Evolutionary conservation across 2,888 invertebrate species (phyloP), one percentile per base, ranked within the genome.

Genomic region (Cephalotes varians): DNA sequence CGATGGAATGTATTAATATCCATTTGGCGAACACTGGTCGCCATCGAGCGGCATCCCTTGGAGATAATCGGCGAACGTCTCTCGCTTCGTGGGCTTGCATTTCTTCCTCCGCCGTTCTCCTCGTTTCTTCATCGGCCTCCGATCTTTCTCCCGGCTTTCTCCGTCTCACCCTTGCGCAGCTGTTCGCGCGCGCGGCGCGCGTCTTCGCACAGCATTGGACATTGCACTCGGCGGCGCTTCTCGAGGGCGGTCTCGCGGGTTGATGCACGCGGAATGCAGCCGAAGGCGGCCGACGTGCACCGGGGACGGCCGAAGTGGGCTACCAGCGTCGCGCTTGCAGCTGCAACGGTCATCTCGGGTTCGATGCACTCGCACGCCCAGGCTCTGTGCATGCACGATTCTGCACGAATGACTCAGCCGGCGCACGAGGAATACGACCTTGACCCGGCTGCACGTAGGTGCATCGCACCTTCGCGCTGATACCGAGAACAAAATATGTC

Each of bases 301-400:
- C 92, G 92, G 85, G 88, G 82, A 71, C 67, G 85, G 81, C 85
- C 87, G 86, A 81, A 83, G 80, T 62, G 76, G 56, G 74, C 76
- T 74, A 82, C 84, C 80, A 80, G 62, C 74, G 65, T 49, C 83
- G 76, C 71, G 83, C 71, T 88, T 84, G 92, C 92, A 92, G 92
- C 92, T 92, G 93, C 93, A 93, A 93, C 93, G 93, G 93, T 93
- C 93, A 93, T 92, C 90, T 65, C 76, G 93, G 87, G 94, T 94
- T 94, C 94, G 94, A 94, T 93, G 94, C 93, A 94, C 94, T 84
- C 86, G 82, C 84, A 44, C 85, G 82, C 82, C 88, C 85, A 83
- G 88, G 87, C 87, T 83, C 90, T 90, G 77, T 79, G 88, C 90
- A 89, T 90, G 88, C 90, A 89, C 91, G 89, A 91, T 91, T 92